A percentile compares a stretch with the other conserved stretches of the same genome.
Conservation (phyloP, 2,113 vertebrate genomes). For the Cyprinodon variegatus region DNA sequence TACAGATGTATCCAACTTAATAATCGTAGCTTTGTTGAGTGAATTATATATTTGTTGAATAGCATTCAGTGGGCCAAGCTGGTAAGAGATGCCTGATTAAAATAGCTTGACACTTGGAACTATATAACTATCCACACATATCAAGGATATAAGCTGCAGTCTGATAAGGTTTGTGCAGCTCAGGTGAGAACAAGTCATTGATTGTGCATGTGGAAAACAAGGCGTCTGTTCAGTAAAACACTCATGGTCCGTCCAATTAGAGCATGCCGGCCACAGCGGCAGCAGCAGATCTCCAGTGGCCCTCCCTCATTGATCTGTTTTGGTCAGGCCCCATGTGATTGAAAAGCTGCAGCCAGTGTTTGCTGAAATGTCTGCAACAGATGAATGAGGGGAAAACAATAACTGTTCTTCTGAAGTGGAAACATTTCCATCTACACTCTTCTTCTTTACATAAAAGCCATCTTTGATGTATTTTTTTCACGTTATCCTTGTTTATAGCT, state of each 20-base stretch:
- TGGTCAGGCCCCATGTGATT: constrained; percentile 35
- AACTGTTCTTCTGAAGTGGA: neutral
- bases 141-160: constrained; percentile 31
- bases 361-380: constrained; percentile 15
- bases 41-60: neutral
- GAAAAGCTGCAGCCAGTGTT: constrained; percentile 41
- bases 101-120: constrained; percentile 35
- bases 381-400: neutral
- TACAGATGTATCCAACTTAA: neutral
- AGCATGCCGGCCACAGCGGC: constrained; percentile 32
- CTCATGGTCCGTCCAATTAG: constrained; percentile 60
- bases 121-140: constrained; percentile 38
- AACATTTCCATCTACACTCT: constrained; percentile 18
- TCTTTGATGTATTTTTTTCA: constrained; percentile 11
- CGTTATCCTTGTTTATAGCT: neutral
- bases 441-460: constrained; percentile 29
- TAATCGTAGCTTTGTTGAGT: neutral
- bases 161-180: constrained; percentile 31
- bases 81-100: constrained; percentile 34
- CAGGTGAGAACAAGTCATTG: constrained; percentile 44
- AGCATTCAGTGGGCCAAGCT: neutral
- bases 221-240: constrained; percentile 53
- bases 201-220: constrained; percentile 56
- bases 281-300: constrained; percentile 48
- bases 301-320: constrained; percentile 56